Conservation (phyloP, 1,140 invertebrate species). For the Cylas formicarius region DNA sequence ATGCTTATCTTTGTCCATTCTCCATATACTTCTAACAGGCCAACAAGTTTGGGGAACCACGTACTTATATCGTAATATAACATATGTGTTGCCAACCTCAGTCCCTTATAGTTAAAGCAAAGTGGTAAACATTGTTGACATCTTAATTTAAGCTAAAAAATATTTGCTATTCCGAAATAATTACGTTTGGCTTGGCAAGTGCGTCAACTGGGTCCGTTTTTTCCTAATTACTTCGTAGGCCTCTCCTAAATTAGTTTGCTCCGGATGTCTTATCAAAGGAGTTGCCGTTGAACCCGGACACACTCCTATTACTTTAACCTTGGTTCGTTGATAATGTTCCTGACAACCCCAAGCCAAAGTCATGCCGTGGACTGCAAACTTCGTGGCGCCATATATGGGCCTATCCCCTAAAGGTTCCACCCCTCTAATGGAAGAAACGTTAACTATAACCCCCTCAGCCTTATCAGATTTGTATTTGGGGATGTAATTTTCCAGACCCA, state of each 20-base stretch:
- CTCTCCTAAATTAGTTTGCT: conserved; percentile 3
- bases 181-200: neutral
- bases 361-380: conserved; percentile 23
- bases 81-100: too few relatives aligned
- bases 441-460: conserved; percentile 25
- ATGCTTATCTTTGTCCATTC: too few relatives aligned
- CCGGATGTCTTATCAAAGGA: conserved; percentile 11
- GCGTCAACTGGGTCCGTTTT: neutral
- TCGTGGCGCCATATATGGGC: conserved; percentile 27
- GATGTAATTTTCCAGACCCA: conserved; percentile 25
- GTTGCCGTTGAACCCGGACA: conserved; percentile 36
- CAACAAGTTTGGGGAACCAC: too few relatives aligned
- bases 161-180: neutral
- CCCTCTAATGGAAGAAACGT: conserved; percentile 26
- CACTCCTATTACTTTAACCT: conserved; percentile 32
- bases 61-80: too few relatives aligned
- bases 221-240: neutral
- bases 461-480: conserved; percentile 18
- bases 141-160: too few relatives aligned
- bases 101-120: too few relatives aligned
- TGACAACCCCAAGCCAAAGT: conserved; percentile 16
- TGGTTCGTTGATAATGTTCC: conserved; percentile 24
- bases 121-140: too few relatives aligned
- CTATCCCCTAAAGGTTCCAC: conserved; percentile 9
- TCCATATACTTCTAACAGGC: too few relatives aligned